These are phyloP conservation scores for Brachypalpus laphriformis DNA, from an alignment of 2,888 invertebrate genomes.

Conservation along the genomic window DNA sequence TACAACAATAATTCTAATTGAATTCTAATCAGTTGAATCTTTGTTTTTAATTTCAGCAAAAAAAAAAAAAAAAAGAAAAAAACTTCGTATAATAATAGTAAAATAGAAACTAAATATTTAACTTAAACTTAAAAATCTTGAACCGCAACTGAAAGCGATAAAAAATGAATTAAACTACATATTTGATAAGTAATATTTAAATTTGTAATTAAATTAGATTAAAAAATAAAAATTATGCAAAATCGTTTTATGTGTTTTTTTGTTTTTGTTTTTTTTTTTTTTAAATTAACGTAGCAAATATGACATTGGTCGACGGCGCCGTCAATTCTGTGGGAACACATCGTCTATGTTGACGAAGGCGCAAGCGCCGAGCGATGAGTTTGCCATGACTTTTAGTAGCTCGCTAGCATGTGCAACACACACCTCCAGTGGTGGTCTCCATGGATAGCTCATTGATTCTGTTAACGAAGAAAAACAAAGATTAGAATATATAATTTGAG, in stretches of 20 bases:
- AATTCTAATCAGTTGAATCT: constrained; percentile 8
- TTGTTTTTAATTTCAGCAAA: constrained; percentile 49
- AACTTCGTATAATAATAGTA: not conserved
- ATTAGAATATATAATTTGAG: too few species aligned
- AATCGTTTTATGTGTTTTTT: constrained; percentile 44
- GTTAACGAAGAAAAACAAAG: constrained; percentile 74
- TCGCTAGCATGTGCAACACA: constrained; percentile 95
- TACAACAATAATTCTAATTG: constrained; percentile 26
- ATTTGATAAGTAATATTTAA: constrained; percentile 55
- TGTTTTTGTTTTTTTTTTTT: constrained; percentile 41
- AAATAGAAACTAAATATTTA: constrained; percentile 29
- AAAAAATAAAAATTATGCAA: constrained; percentile 62
- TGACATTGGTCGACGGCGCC: constrained; percentile 77
- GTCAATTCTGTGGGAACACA: constrained; percentile 85
- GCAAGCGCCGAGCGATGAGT: constrained; percentile 94
- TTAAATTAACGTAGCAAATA: constrained; percentile 77
- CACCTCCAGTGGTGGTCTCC: constrained; percentile 96
- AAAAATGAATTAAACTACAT: constrained; percentile 66
- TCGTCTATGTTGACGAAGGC: constrained; percentile 96
- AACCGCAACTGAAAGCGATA: constrained; percentile 44
- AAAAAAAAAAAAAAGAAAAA: constrained; percentile 21
- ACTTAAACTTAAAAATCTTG: constrained; percentile 55
- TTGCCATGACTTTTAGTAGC: constrained; percentile 94
- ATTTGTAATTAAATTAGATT: constrained; percentile 69
- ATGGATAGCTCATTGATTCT: constrained; percentile 96